Conservation (phyloP, 1,140 invertebrate genomes). For the Orchestia grillus region DNA sequence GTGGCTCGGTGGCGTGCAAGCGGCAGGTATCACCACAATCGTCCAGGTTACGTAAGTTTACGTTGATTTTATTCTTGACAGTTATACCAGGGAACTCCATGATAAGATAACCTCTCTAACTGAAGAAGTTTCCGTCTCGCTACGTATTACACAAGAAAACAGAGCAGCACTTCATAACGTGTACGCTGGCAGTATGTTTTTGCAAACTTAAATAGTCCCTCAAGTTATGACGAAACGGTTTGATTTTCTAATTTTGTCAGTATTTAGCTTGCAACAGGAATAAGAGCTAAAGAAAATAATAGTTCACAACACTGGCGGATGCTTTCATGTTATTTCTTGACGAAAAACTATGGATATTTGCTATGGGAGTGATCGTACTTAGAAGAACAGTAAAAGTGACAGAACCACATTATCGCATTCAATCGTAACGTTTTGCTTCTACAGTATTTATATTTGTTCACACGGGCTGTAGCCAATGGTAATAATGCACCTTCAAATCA, state of each 20-base stretch:
- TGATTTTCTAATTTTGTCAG: background rate
- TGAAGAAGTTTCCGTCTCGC: no score
- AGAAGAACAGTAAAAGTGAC: background rate
- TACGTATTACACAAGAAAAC: no score
- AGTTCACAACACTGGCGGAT: background rate
- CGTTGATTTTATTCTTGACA: no score
- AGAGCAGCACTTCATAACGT: no score
- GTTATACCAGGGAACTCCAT: no score
- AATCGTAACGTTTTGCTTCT: background rate
- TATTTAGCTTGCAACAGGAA: background rate
- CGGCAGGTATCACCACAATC: no score
- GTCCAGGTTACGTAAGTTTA: no score
- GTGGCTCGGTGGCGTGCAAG: no score
- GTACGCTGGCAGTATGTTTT: no score
- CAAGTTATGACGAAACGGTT: background rate
- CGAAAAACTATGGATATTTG: background rate
- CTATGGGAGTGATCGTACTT: background rate
- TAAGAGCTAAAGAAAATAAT: background rate
- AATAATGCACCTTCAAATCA: no score
- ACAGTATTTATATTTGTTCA: background rate
- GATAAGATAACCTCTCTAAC: no score
- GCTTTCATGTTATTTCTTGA: background rate
- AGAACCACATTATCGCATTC: background rate
- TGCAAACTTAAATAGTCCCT: no score
- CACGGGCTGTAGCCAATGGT: background rate